These are phyloP conservation scores for Parazoanthus darwini DNA, from an alignment of 92 coral and sea anemone species.

Conservation along the genomic window DNA sequence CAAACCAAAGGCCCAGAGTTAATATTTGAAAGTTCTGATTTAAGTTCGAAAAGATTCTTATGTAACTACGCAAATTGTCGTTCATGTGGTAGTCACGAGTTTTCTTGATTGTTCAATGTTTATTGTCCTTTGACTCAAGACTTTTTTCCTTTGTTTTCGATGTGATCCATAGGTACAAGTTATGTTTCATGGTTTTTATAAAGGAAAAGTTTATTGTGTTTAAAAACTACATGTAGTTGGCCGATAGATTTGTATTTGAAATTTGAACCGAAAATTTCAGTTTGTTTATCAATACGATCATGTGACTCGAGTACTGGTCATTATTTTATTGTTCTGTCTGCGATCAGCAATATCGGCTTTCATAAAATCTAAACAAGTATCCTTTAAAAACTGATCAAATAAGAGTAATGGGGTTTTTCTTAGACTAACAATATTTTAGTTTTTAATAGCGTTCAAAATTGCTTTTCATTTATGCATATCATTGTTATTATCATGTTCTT, in stretches of 20 bases:
- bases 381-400: too few relatives aligned
- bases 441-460: too few relatives aligned
- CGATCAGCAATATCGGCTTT: not conserved
- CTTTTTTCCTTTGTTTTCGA: not conserved
- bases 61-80: not conserved
- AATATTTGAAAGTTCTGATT: not conserved
- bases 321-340: not conserved
- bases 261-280: not conserved
- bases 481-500: too few relatives aligned
- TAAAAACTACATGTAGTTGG: too few relatives aligned
- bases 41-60: not conserved
- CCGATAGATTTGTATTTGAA: not conserved
- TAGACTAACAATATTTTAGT: too few relatives aligned
- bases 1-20: not conserved
- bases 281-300: not conserved
- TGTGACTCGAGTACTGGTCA: not conserved
- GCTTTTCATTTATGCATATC: too few relatives aligned
- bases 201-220: too few relatives aligned
- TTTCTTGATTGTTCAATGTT: not conserved
- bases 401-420: too few relatives aligned
- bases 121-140: not conserved
- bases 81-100: conserved; percentile 21
- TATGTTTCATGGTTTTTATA: too few relatives aligned
- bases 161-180: not conserved
- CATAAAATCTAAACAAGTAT: not conserved